phyloP scores from a whole-genome alignment of 2,888 invertebrate genomes.

The Ctena decussata region DNA sequence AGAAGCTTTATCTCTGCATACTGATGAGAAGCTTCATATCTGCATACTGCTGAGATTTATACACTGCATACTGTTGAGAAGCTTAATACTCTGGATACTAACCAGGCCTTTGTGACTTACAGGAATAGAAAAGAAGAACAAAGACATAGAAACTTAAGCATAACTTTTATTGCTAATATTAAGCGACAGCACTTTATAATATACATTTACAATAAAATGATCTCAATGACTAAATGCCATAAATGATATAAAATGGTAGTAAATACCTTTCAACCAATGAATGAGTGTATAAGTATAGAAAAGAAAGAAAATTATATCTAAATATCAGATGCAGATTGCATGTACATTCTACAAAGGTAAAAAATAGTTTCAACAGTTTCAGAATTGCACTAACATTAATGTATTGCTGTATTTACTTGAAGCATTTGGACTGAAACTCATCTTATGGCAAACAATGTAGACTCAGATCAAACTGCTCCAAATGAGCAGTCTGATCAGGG shows the following conservation, averaged over 20 bases:
- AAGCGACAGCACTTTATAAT: neutral
- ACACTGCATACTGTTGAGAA: too few species aligned
- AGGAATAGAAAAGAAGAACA: too few species aligned
- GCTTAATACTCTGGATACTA: too few species aligned
- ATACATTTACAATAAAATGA: neutral
- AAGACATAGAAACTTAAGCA: neutral
- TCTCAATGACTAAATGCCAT: neutral
- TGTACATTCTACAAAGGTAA: neutral
- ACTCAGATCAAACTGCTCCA: neutral
- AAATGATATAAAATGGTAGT: constrained; percentile 1
- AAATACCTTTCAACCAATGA: constrained; percentile 1
- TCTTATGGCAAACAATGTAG: neutral
- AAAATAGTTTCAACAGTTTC: neutral
- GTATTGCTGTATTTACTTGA: too few species aligned
- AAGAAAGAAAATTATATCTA: neutral
- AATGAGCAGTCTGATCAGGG: neutral
- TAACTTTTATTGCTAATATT: constrained; percentile 2
- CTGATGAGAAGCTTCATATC: too few species aligned
- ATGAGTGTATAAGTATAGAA: neutral
- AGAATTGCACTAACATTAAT: constrained; percentile 5
- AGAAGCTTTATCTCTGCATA: too few species aligned
- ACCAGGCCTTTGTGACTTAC: too few species aligned
- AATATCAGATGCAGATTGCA: neutral
- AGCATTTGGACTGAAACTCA: too few species aligned
- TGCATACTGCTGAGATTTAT: too few species aligned